Evolutionary conservation across 2,113 vertebrate genomes (phyloP).

Genomic region (Stigmatopora nigra): DNA sequence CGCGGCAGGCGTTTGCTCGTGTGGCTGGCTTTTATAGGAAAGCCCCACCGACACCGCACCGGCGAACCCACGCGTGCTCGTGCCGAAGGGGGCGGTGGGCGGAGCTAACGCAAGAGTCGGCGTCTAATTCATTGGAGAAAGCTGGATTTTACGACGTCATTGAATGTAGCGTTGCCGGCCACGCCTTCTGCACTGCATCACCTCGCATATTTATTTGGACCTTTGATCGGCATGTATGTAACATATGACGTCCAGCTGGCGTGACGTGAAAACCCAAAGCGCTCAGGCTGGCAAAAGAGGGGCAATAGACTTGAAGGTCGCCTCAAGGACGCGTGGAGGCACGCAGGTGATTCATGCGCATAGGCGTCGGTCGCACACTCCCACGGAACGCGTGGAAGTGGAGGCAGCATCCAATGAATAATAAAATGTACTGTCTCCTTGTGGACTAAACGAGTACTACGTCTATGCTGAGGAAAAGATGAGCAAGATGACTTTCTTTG

Average conservation of each 20-base stretch:
- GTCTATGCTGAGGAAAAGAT: too few relatives aligned
- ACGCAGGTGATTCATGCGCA: conserved; percentile 49
- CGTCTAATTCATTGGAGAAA: too few relatives aligned
- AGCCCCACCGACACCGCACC: conserved; percentile 53
- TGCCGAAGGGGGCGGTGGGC: background rate
- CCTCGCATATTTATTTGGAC: conserved; percentile 36
- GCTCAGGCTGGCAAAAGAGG: background rate
- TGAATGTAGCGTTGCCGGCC: conserved; percentile 31
- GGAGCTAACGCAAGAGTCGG: too few relatives aligned
- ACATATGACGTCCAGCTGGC: background rate
- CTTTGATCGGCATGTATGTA: conserved; percentile 15
- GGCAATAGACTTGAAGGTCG: background rate
- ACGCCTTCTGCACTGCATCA: conserved; percentile 40
- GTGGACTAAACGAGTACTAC: conserved; percentile 17
- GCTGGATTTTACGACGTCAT: background rate
- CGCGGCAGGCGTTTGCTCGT: conserved; percentile 15
- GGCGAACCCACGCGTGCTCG: conserved; percentile 8
- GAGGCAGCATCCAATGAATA: background rate
- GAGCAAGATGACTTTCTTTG: too few relatives aligned
- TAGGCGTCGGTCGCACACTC: conserved; percentile 20
- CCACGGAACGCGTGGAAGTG: conserved; percentile 2
- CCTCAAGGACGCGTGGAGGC: conserved; percentile 1
- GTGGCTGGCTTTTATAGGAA: conserved; percentile 61
- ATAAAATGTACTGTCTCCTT: conserved; percentile 36
- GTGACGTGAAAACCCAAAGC: background rate